These are phyloP conservation scores for Esperia sulphurella DNA, from an alignment of 2,888 invertebrate genomes.

Conservation along the genomic window DNA sequence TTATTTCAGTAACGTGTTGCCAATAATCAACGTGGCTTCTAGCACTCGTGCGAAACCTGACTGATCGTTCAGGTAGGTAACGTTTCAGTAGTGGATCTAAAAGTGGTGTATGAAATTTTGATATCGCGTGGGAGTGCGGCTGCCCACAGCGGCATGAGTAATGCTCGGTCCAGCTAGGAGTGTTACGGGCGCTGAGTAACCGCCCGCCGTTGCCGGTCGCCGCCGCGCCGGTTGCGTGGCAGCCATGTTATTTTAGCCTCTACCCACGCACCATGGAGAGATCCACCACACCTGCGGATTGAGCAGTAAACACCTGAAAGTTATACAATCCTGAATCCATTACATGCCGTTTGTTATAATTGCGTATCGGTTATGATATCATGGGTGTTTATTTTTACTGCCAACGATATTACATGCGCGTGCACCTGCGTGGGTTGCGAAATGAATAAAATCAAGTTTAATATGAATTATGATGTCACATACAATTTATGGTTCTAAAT, in stretches of 20 bases:
- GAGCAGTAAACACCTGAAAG: conserved; percentile 63
- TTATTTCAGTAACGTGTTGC: too few relatives aligned
- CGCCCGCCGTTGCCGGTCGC: conserved; percentile 8
- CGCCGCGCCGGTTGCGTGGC: conserved; percentile 21
- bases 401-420: too few relatives aligned
- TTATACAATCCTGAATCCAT: conserved; percentile 58
- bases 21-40: not conserved
- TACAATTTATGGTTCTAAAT: too few relatives aligned
- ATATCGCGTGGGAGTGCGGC: conserved; percentile 68
- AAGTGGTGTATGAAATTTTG: conserved; percentile 67
- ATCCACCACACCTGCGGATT: conserved; percentile 66
- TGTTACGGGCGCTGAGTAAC: conserved; percentile 64
- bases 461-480: too few relatives aligned
- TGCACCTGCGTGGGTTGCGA: too few relatives aligned
- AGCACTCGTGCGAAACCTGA: not conserved
- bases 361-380: too few relatives aligned
- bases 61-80: conserved; percentile 28
- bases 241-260: conserved; percentile 68
- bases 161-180: conserved; percentile 40
- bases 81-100: conserved; percentile 44
- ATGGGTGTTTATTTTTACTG: too few relatives aligned
- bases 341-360: too few relatives aligned
- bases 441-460: too few relatives aligned
- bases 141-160: conserved; percentile 67
- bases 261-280: conserved; percentile 60